A percentile compares a stretch with the other conserved stretches of the same genome.
Conservation (phyloP, 2,888 invertebrate genomes). For the Cynaeus angustus region DNA sequence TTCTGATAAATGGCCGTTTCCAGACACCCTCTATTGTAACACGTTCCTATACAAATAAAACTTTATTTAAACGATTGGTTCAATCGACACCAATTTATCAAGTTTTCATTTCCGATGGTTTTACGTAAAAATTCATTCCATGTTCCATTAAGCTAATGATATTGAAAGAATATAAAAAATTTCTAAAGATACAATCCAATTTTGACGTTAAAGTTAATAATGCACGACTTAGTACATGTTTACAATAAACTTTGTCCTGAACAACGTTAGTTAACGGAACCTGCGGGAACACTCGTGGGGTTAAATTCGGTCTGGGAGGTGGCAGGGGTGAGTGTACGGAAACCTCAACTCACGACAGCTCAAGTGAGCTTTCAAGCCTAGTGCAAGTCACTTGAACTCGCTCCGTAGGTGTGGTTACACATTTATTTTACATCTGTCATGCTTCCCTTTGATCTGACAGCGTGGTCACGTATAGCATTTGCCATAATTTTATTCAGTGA, state of each 20-base stretch:
- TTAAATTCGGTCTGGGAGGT: slow-evolving; percentile 47
- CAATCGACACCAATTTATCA: slow-evolving; percentile 43
- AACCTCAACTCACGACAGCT: slow-evolving; percentile 53
- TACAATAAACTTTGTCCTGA: slow-evolving; percentile 57
- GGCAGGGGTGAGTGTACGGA: slow-evolving; percentile 51
- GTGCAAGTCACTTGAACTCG: slow-evolving; percentile 53
- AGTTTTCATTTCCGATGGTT: slow-evolving; percentile 44
- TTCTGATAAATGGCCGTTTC: slow-evolving; percentile 41
- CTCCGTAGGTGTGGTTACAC: slow-evolving; percentile 50
- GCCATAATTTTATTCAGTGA: slow-evolving; percentile 4
- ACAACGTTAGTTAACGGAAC: slow-evolving; percentile 53
- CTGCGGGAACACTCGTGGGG: slow-evolving; percentile 53
- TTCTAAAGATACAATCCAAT: slow-evolving; percentile 47
- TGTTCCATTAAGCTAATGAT: slow-evolving; percentile 45
- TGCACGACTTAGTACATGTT: slow-evolving; percentile 55
- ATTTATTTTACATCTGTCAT: slow-evolving; percentile 43
- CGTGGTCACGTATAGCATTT: slow-evolving; percentile 15
- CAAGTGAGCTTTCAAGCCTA: slow-evolving; percentile 52
- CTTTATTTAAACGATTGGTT: slow-evolving; percentile 35
- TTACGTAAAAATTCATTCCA: slow-evolving; percentile 22
- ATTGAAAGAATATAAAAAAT: slow-evolving; percentile 21
- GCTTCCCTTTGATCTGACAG: slow-evolving; percentile 7
- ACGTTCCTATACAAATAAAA: slow-evolving; percentile 43
- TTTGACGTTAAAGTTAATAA: slow-evolving; percentile 54
- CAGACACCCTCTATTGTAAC: slow-evolving; percentile 30